phyloP scores from a whole-genome alignment of 2,113 vertebrate species.

The Bufo gargarizans region DNA sequence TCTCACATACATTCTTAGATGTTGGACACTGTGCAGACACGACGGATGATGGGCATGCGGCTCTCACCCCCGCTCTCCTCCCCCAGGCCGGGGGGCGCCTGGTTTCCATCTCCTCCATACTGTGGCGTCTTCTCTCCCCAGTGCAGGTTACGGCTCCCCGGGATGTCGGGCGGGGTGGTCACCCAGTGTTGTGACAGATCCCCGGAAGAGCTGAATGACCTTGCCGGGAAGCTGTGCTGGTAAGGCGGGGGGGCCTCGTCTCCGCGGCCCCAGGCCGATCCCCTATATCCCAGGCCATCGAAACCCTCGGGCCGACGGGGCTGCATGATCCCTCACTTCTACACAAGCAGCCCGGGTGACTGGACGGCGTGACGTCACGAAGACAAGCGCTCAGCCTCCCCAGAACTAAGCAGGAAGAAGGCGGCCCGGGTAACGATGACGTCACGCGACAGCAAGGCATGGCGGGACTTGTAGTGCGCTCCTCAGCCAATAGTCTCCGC shows the following conservation, averaged over 20 bases:
- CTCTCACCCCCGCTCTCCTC: constrained; percentile 73
- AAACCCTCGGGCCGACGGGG: constrained; percentile 90
- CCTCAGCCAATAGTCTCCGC: not conserved
- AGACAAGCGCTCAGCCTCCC: fast-evolving
- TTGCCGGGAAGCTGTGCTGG: constrained; percentile 66
- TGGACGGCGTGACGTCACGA: not conserved
- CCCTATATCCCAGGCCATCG: constrained; percentile 86
- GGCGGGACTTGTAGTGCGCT: not conserved
- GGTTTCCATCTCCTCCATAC: constrained; percentile 70
- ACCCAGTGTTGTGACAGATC: constrained; percentile 86
- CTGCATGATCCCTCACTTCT: constrained; percentile 72
- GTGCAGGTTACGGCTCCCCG: constrained; percentile 92
- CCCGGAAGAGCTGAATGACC: constrained; percentile 75
- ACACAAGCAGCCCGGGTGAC: not conserved
- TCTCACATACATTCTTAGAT: too few species aligned
- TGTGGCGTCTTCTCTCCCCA: constrained; percentile 83
- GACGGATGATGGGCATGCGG: too few species aligned
- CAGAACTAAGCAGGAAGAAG: not conserved
- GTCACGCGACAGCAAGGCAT: not conserved
- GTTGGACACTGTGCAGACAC: too few species aligned
- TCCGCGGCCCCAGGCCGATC: constrained; percentile 70
- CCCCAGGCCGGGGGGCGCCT: constrained; percentile 67
- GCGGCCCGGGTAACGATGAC: not conserved
- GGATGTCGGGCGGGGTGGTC: constrained; percentile 90
- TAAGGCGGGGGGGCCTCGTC: constrained; percentile 71